A percentile compares a stretch with the other conserved stretches of the same genome.
These are phyloP conservation scores for Protosalanx chinensis DNA, from an alignment of 2,797 vertebrate species.

Conservation along the genomic window DNA sequence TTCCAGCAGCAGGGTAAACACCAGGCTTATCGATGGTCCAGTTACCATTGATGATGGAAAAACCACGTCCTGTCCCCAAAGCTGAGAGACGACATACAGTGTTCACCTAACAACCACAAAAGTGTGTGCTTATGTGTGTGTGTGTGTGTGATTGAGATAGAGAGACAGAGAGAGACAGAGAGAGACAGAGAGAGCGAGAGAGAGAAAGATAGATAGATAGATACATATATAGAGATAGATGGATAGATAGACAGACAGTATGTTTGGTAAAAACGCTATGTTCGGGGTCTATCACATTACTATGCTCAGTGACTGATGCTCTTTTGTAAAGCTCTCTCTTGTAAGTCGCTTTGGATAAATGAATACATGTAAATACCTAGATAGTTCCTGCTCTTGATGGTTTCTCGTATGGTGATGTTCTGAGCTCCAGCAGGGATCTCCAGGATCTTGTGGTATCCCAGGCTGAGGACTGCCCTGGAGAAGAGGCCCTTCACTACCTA, in stretches of 20 bases:
- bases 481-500: conserved; percentile 64
- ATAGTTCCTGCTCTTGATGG: conserved; percentile 71
- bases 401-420: conserved; percentile 69
- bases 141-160: conserved; percentile 5
- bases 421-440: conserved; percentile 70
- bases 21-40: conserved; percentile 76
- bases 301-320: not conserved
- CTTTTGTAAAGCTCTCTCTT: not conserved
- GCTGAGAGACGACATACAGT: conserved; percentile 51
- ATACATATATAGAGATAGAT: too few relatives aligned
- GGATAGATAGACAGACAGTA: too few relatives aligned
- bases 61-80: conserved; percentile 56
- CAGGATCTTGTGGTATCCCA: conserved; percentile 73
- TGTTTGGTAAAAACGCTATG: too few relatives aligned
- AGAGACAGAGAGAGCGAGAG: too few relatives aligned
- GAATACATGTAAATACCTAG: conserved; percentile 54
- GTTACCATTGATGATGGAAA: conserved; percentile 72
- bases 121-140: not conserved
- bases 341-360: not conserved
- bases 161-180: too few relatives aligned
- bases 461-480: conserved; percentile 57
- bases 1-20: conserved; percentile 62
- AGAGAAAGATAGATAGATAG: too few relatives aligned
- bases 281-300: too few relatives aligned
- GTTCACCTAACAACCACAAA: conserved; percentile 3